These are phyloP conservation scores for Syngnathus typhle DNA, from an alignment of 2,113 vertebrate genomes.

Conservation along the genomic window DNA sequence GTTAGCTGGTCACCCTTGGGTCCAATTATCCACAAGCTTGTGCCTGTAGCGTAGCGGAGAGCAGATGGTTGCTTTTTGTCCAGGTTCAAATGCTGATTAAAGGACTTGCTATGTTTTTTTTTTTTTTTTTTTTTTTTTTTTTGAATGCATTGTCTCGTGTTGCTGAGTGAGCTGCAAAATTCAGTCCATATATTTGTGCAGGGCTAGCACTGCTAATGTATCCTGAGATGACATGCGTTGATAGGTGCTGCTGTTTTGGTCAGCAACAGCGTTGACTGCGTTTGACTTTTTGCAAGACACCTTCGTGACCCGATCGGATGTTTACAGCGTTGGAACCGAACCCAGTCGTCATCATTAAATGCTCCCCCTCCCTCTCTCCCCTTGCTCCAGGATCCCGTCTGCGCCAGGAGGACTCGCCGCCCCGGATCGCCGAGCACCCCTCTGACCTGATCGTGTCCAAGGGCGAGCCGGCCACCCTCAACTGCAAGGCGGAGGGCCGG, in stretches of 20 bases:
- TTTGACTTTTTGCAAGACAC: too few species aligned
- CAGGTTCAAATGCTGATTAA: conserved; percentile 37
- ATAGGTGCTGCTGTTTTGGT: too few species aligned
- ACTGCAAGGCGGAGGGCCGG: conserved; percentile 96
- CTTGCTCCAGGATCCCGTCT: conserved; percentile 85
- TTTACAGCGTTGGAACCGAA: too few species aligned
- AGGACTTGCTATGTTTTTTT: conserved; percentile 18
- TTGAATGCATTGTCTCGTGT: conserved; percentile 15
- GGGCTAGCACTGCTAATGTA: too few species aligned
- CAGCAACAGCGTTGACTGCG: too few species aligned
- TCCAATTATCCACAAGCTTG: conserved; percentile 52
- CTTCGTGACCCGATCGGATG: too few species aligned
- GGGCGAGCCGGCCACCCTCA: conserved; percentile 95
- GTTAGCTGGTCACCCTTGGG: conserved; percentile 38
- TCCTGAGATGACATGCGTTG: neutral
- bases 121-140: too few species aligned
- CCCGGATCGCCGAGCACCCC: conserved; percentile 94
- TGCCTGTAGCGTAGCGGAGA: conserved; percentile 31
- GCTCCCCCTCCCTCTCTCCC: neutral
- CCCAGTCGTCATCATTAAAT: neutral
- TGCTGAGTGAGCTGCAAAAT: neutral
- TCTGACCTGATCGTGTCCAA: conserved; percentile 98
- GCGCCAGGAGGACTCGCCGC: conserved; percentile 95
- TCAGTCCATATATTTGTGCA: too few species aligned
- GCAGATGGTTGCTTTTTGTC: conserved; percentile 47